These are phyloP conservation scores for Corythaixoides concolor DNA, from an alignment of 2,113 vertebrate species.

Conservation along the genomic window DNA sequence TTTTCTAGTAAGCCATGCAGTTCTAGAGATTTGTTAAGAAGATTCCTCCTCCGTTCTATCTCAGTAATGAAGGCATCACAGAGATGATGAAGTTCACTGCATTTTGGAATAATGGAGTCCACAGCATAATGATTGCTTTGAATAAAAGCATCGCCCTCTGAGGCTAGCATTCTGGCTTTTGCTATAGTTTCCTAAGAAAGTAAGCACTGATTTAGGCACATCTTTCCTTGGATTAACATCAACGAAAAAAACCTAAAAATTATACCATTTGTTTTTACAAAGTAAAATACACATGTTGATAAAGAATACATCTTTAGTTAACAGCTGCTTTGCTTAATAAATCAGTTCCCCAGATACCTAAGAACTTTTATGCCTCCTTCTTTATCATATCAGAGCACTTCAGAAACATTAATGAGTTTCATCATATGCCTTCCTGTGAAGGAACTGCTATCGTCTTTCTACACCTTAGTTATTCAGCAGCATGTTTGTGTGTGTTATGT, in stretches of 20 bases:
- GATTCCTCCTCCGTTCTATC: conserved; percentile 72
- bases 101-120: conserved; percentile 94
- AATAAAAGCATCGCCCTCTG: conserved; percentile 84
- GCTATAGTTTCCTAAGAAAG: conserved; percentile 80
- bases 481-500: accelerated
- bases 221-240: not conserved
- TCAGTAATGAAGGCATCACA: conserved; percentile 72
- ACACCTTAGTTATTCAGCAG: not conserved
- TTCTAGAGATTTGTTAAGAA: conserved; percentile 86
- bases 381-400: not conserved
- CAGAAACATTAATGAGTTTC: not conserved
- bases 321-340: not conserved
- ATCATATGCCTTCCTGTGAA: not conserved
- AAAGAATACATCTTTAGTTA: not conserved
- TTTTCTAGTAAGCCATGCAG: conserved; percentile 87
- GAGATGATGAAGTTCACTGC: conserved; percentile 83
- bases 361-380: not conserved
- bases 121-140: conserved; percentile 90
- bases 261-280: not conserved
- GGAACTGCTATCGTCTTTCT: not conserved
- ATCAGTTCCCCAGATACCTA: not conserved
- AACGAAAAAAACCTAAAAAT: not conserved
- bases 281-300: not conserved
- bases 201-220: not conserved
- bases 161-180: conserved; percentile 78